Conservation (phyloP, 2,888 invertebrate species). For the Tenthredo notha region DNA sequence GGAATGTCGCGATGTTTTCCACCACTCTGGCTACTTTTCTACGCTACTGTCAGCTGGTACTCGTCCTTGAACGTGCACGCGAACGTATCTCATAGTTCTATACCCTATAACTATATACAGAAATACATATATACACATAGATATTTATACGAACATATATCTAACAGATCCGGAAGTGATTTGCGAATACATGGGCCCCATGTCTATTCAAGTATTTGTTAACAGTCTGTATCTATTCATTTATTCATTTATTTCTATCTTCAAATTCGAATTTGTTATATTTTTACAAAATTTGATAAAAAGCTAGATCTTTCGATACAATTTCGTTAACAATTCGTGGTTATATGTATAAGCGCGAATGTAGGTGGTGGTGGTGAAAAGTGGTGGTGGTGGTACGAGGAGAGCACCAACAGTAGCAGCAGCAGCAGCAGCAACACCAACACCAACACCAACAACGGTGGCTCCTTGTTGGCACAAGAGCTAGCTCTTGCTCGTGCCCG, state of each 20-base stretch:
- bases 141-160: no score
- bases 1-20: not conserved
- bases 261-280: no score
- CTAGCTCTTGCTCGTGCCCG: not conserved
- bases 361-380: not conserved
- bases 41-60: not conserved
- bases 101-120: not conserved
- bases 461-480: not conserved
- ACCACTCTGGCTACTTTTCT: no score
- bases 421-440: no score
- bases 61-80: conserved; percentile 21
- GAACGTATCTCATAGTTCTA: not conserved
- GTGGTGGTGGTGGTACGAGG: not conserved
- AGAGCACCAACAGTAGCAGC: not conserved
- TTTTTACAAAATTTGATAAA: no score
- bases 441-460: no score
- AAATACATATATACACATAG: not conserved
- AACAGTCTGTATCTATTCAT: not conserved
- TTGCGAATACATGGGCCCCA: not conserved
- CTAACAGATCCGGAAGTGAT: conserved; percentile 19
- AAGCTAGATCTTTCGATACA: no score
- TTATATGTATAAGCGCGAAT: no score
- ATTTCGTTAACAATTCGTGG: no score
- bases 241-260: not conserved
- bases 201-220: not conserved